phyloP scores from a whole-genome alignment of 2,113 vertebrate species.

The Oncorhynchus kisutch region DNA sequence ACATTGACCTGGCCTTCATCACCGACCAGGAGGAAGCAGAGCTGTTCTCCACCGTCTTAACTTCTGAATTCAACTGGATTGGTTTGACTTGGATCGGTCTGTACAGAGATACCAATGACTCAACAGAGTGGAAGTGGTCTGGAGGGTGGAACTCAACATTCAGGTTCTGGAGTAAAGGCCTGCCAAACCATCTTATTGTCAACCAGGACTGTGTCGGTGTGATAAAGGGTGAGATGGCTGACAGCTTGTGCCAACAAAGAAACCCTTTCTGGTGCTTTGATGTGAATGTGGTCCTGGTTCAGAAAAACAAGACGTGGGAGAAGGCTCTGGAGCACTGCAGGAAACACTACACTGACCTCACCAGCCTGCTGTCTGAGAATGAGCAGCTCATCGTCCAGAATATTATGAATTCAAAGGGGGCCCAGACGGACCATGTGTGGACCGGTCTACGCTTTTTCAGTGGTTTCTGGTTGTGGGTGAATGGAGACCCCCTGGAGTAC shows the following conservation, averaged over 20 bases:
- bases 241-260: neutral
- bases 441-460: neutral
- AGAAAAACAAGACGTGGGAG: neutral
- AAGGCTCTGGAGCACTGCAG: neutral
- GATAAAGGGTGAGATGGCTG: neutral
- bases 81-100: neutral
- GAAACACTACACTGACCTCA: neutral
- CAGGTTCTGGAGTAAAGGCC: neutral
- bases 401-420: neutral
- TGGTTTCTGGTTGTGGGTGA: neutral
- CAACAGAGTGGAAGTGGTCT: neutral
- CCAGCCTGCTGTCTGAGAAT: neutral
- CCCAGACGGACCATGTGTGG: neutral
- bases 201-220: neutral
- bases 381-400: neutral
- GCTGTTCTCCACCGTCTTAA: neutral
- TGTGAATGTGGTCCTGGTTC: neutral
- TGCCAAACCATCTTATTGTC: neutral
- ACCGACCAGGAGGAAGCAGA: neutral
- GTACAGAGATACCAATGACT: neutral
- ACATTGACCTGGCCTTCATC: neutral
- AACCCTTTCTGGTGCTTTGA: neutral
- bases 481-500: too few species aligned
- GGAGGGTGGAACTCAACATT: neutral
- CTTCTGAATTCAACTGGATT: neutral